Base-by-base conservation (phyloP, 2,113 vertebrate species). In the Sander vitreus region DNA sequence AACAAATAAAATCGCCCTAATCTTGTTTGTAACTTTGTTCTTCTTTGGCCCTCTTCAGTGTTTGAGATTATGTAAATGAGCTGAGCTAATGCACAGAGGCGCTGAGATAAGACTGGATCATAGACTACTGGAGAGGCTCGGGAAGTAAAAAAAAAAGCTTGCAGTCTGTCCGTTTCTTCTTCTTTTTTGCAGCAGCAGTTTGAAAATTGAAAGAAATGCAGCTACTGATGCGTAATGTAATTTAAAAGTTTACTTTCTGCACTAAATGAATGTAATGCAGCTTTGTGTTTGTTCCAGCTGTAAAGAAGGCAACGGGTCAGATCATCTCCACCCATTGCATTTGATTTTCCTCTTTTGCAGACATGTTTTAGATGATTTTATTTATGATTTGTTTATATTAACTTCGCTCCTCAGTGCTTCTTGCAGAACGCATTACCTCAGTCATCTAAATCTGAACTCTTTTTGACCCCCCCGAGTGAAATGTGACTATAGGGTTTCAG, bases 1-100 rank as follows among this genome's bases (percentile, higher is more conserved):
- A 94, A 95, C 95, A 96, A 96, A 96, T 95, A 96, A 94, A 91
- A 85, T 88, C 84, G 93, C 84, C 88, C 83, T 96, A 96, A 96
- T 97, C 96, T 96, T 95, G 92, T 96, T 96, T 97, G 95, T 95
- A 96, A 96, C 94, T 96, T 95, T 94, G 93, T 96, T 96, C 95
- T 91, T 86, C 93, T 92, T 93, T 95, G 91, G 93, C 95, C 94
- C 93, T 90, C 90, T 93, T 93, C 92, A 92, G 89, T 90, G 65
- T 92, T 88, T 83, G 69, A 89, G 93, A 89, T 92, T 93, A 95
- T 94, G 85, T 79, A 94, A 95, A 95, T 93, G 11, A 79, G 82
- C 16, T 60, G 2, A 76, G 86, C 88, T 89, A 87, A 93, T 88
- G 90, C 92, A 93, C 85, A 84, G 74, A 89, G 89, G 81, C 80